These are phyloP conservation scores for Cyprinella venusta DNA, from an alignment of 2,797 vertebrate species.

Conservation along the genomic window DNA sequence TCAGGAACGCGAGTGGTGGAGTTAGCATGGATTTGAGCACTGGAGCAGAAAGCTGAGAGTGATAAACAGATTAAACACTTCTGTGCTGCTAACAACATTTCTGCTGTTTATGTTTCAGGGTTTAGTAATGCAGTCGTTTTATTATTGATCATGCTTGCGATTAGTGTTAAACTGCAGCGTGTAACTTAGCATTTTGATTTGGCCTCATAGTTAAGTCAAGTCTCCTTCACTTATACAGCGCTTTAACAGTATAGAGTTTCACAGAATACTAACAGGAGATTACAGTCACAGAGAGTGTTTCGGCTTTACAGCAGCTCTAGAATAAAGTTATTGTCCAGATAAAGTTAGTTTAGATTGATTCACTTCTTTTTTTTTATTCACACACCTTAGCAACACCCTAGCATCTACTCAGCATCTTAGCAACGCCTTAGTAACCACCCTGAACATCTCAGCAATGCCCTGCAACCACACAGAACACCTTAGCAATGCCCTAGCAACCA, in stretches of 20 bases:
- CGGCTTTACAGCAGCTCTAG: no score
- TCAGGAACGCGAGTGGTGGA: constrained; percentile 63
- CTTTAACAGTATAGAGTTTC: no score
- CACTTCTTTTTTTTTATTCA: no score
- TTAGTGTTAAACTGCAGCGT: background rate
- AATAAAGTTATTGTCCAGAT: no score
- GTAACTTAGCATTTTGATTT: background rate
- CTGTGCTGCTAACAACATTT: background rate
- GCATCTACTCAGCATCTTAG: background rate
- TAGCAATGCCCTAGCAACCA: fast-evolving
- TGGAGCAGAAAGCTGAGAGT: constrained; percentile 35
- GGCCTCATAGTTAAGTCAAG: background rate
- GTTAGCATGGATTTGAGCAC: constrained; percentile 59
- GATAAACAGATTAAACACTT: background rate
- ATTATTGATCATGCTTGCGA: background rate
- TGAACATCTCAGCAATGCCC: background rate
- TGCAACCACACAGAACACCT: background rate
- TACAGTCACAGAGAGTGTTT: no score
- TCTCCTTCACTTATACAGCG: background rate
- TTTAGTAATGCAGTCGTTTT: background rate
- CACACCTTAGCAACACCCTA: background rate
- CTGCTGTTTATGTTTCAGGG: background rate
- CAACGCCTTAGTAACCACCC: no score
- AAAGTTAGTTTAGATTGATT: no score
- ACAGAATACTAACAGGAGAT: no score